These are phyloP conservation scores for Kryptolebias marmoratus DNA, from an alignment of 2,113 vertebrate species.

Conservation along the genomic window DNA sequence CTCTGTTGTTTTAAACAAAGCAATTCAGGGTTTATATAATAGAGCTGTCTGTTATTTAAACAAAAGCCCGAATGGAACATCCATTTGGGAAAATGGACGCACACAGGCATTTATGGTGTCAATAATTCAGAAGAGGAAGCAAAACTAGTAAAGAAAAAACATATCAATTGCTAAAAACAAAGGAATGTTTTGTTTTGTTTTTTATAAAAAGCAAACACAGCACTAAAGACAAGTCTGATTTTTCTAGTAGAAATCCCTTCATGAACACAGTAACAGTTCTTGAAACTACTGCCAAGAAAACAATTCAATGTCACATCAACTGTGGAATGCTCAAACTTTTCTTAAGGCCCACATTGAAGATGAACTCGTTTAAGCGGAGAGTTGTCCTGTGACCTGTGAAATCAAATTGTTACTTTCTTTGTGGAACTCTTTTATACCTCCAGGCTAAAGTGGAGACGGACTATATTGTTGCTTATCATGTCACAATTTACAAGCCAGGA, in stretches of 20 bases:
- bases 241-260: too few relatives aligned
- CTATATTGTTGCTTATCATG: not conserved
- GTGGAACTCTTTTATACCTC: not conserved
- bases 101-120: conserved; percentile 4
- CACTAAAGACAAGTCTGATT: too few relatives aligned
- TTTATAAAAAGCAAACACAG: too few relatives aligned
- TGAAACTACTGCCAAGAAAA: too few relatives aligned
- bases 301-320: too few relatives aligned
- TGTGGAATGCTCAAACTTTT: not conserved
- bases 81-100: conserved; percentile 38
- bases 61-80: conserved; percentile 48
- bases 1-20: conserved; percentile 26
- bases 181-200: too few relatives aligned
- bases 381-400: not conserved
- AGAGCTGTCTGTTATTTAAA: conserved; percentile 49
- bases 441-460: not conserved
- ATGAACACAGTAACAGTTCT: too few relatives aligned
- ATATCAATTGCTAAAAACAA: too few relatives aligned
- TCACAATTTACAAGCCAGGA: not conserved
- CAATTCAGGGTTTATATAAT: conserved; percentile 26
- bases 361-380: not conserved
- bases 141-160: too few relatives aligned
- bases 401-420: not conserved
- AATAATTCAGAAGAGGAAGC: too few relatives aligned
- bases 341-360: not conserved